Conservation (phyloP, 2,797 vertebrate genomes). For the Microctenopoma lineatum region DNA sequence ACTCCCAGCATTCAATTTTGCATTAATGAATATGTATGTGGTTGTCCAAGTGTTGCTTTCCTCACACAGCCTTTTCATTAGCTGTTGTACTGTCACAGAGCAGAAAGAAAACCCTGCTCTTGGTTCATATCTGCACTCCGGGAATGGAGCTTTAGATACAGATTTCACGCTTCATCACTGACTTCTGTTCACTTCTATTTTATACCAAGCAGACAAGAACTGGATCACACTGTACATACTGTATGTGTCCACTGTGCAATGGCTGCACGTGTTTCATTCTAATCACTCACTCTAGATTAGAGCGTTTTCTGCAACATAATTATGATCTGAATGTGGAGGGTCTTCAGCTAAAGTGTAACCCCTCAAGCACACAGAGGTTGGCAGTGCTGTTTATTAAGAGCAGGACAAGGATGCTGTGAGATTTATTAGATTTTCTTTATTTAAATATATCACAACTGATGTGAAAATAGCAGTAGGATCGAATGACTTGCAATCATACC, state of each 20-base stretch:
- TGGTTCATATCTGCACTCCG: slow-evolving; percentile 19
- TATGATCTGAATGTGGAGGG: too few relatives aligned
- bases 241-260: too few relatives aligned
- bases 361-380: not conserved
- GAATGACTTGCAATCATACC: too few relatives aligned
- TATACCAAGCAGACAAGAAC: slow-evolving; percentile 6
- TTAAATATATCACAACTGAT: too few relatives aligned
- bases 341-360: too few relatives aligned
- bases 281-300: too few relatives aligned
- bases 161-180: slow-evolving; percentile 28
- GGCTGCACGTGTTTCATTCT: too few relatives aligned
- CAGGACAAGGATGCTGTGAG: not conserved
- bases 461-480: too few relatives aligned
- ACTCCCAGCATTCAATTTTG: slow-evolving; percentile 54
- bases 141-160: slow-evolving; percentile 39
- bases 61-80: slow-evolving; percentile 57
- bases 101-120: slow-evolving; percentile 22
- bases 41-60: slow-evolving; percentile 64
- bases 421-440: not conserved
- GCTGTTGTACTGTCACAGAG: slow-evolving; percentile 35
- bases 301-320: too few relatives aligned
- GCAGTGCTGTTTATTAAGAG: not conserved
- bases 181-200: slow-evolving; percentile 34
- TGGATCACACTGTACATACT: too few relatives aligned
- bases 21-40: slow-evolving; percentile 71